Base-by-base conservation (phyloP, 2,888 invertebrate genomes). In the Carcina quercana region DNA sequence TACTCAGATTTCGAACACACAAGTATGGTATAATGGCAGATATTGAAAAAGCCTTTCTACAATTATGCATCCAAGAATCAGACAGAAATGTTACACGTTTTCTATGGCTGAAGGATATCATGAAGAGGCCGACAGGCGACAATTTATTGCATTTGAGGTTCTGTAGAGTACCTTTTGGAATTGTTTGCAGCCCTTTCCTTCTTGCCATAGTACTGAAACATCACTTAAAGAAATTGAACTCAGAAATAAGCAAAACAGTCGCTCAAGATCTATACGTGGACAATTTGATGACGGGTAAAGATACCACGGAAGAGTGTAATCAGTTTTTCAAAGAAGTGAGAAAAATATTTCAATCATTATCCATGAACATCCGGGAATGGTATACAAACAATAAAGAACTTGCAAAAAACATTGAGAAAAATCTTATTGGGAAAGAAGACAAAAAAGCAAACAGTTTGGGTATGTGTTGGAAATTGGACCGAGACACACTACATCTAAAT, bases 41-140 rank as follows among this genome's bases (percentile, higher is more conserved):
- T 25, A 36, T 43, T 5, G 42, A 43, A 21, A 43, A 43, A 19
- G 43, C 40, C 3, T 43, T 43, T 29, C 25, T 43, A 4, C 40
- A 34, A 15, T 25, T 40, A 1, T 30, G 32, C 2, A 26, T 43
- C 1, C 37, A 43, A 13, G 7, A 25, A 6, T 15, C 29, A 3
- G 40, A 42, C 17, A 6, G 38, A 12, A 39, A 42, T 15, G 44
- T 42, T 1, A 42, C 39, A 5, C 20, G 40, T 13, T 38, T 43
- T 26, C 17, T 43, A 3, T 43, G 40, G 43, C 6, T 41, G 2
- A 39, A 36, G 15, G 30, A 37, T 13, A 24, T 30, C 2, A 7
- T 1, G 2, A 26, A 28, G 25, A 13, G 20, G 3, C 6, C 15
- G 1, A 15, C 29, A 8, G 20, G 29, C 17, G 35, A 40, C 12